A percentile compares a stretch with the other conserved stretches of the same genome.
Conservation (phyloP, 2,888 invertebrate genomes). For the Athetis lepigone region DNA sequence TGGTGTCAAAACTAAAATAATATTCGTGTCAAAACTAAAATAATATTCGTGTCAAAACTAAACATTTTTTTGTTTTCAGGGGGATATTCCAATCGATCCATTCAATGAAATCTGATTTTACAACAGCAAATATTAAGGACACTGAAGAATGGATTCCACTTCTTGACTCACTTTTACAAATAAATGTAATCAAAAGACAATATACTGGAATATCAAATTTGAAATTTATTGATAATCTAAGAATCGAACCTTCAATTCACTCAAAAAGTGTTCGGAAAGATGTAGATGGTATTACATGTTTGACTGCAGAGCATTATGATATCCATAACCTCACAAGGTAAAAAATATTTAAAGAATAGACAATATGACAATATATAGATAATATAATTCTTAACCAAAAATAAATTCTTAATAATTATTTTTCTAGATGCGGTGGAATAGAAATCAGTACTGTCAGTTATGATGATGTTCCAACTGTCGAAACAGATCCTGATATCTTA, state of each 20-base stretch:
- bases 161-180: constrained; percentile 55
- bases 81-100: constrained; percentile 45
- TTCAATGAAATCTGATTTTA: constrained; percentile 83
- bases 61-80: constrained; percentile 17
- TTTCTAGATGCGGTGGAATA: constrained; percentile 46
- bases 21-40: neutral
- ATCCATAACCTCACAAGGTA: constrained; percentile 24
- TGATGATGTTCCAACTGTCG: constrained; percentile 15
- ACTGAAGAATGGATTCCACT: constrained; percentile 58
- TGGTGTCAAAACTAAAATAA: no score
- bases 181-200: constrained; percentile 55
- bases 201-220: constrained; percentile 39
- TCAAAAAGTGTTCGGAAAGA: neutral
- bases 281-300: constrained; percentile 24
- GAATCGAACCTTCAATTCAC: constrained; percentile 15
- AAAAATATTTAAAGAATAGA: no score
- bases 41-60: neutral
- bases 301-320: constrained; percentile 35
- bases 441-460: constrained; percentile 17
- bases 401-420: neutral
- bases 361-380: no score
- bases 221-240: constrained; percentile 18
- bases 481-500: constrained; percentile 38
- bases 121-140: constrained; percentile 88
- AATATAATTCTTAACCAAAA: no score